These are phyloP conservation scores for Varanus salvator DNA, from an alignment of 2,113 vertebrate species.

Conservation along the genomic window DNA sequence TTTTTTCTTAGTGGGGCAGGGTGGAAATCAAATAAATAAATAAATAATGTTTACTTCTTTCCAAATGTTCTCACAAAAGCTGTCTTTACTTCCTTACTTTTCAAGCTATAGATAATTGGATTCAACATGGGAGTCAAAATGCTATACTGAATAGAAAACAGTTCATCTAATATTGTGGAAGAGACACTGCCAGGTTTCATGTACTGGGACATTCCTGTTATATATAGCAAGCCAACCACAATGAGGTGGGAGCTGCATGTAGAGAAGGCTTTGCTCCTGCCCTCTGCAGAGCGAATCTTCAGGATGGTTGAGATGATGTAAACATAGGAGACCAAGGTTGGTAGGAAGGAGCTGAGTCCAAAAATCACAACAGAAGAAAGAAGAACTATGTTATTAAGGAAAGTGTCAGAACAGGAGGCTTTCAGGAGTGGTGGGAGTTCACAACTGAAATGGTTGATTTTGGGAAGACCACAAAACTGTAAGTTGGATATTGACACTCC, in stretches of 20 bases:
- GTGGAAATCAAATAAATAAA: no score
- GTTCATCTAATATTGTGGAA: neutral
- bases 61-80: neutral
- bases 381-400: constrained; percentile 36
- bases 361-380: neutral
- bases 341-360: constrained; percentile 6
- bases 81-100: constrained; percentile 28
- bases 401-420: constrained; percentile 39
- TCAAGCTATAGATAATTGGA: constrained; percentile 35
- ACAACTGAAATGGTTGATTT: constrained; percentile 53
- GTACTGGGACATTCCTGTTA: constrained; percentile 24
- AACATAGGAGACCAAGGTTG: constrained; percentile 17
- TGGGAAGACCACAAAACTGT: constrained; percentile 29
- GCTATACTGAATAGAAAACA: constrained; percentile 28
- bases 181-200: constrained; percentile 12
- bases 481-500: constrained; percentile 34
- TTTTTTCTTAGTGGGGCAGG: no score
- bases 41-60: neutral
- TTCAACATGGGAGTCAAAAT: constrained; percentile 35
- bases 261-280: constrained; percentile 25
- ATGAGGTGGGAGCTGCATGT: constrained; percentile 29
- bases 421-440: constrained; percentile 48
- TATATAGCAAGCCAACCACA: constrained; percentile 18
- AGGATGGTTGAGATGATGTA: constrained; percentile 24
- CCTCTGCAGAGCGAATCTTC: constrained; percentile 9